Conservation (phyloP, 2,888 invertebrate genomes). For the Nymphalis urticae region DNA sequence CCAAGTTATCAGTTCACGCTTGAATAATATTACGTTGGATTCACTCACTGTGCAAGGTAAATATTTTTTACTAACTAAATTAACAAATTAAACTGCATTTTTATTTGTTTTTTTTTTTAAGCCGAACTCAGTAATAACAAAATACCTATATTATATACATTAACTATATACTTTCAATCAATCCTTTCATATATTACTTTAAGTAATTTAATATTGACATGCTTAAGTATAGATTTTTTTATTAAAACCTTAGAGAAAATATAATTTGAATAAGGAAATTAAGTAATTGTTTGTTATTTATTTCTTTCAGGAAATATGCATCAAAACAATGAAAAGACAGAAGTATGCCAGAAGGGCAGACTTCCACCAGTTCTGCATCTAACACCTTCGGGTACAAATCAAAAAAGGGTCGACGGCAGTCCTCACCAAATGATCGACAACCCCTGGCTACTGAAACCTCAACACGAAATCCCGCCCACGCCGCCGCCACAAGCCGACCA, state of each 20-base stretch:
- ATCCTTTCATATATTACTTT: too few species aligned
- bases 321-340: slow-evolving; percentile 68
- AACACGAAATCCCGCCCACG: slow-evolving; percentile 72
- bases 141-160: too few species aligned
- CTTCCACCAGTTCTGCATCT: slow-evolving; percentile 64
- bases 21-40: slow-evolving; percentile 63
- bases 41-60: slow-evolving; percentile 29
- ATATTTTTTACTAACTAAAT: slow-evolving; percentile 18
- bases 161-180: too few species aligned
- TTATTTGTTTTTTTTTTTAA: too few species aligned
- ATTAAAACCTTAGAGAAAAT: too few species aligned
- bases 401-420: slow-evolving; percentile 55
- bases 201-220: too few species aligned
- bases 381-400: slow-evolving; percentile 61
- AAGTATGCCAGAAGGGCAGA: slow-evolving; percentile 60
- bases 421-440: slow-evolving; percentile 52
- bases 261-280: background rate
- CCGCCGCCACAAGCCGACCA: slow-evolving; percentile 67
- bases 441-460: slow-evolving; percentile 69
- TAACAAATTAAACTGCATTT: background rate
- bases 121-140: too few species aligned
- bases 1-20: slow-evolving; percentile 50
- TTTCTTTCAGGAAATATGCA: slow-evolving; percentile 57
- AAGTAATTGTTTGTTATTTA: slow-evolving; percentile 16
- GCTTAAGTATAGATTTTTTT: too few species aligned